Evolutionary conservation across 2,113 vertebrate species (phyloP).

Genomic region (Amblyornis subalaris): DNA sequence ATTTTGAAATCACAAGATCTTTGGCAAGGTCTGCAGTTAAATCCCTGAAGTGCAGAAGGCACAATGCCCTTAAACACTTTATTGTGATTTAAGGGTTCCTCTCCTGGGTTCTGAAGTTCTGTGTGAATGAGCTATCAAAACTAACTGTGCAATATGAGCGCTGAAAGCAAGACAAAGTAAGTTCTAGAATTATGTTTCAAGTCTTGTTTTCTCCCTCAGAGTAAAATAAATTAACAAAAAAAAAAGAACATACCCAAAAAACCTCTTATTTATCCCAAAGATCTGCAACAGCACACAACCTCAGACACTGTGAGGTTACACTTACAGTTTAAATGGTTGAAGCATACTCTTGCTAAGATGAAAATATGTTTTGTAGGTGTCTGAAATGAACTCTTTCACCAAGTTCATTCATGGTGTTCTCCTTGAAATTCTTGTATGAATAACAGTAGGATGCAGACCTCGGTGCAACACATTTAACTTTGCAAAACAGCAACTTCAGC

Average conservation of each 20-base stretch:
- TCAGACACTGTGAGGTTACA: neutral
- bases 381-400: neutral
- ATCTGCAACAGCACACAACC: neutral
- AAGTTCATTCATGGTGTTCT: neutral
- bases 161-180: neutral
- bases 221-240: neutral
- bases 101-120: neutral
- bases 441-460: neutral
- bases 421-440: neutral
- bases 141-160: neutral
- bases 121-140: constrained; percentile 24
- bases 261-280: neutral
- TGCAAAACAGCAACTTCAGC: neutral
- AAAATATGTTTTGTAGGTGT: neutral
- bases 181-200: neutral
- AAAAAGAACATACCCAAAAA: neutral
- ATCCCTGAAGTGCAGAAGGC: neutral
- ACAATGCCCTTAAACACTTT: neutral
- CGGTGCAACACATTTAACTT: neutral
- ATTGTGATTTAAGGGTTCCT: constrained; percentile 13
- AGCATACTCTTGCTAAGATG: neutral
- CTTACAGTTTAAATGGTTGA: neutral
- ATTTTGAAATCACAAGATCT: constrained; percentile 22
- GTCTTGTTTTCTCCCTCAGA: neutral
- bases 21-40: neutral